Evolutionary conservation across 2,888 invertebrate genomes (phyloP).

Genomic region (Nymphalis urticae): DNA sequence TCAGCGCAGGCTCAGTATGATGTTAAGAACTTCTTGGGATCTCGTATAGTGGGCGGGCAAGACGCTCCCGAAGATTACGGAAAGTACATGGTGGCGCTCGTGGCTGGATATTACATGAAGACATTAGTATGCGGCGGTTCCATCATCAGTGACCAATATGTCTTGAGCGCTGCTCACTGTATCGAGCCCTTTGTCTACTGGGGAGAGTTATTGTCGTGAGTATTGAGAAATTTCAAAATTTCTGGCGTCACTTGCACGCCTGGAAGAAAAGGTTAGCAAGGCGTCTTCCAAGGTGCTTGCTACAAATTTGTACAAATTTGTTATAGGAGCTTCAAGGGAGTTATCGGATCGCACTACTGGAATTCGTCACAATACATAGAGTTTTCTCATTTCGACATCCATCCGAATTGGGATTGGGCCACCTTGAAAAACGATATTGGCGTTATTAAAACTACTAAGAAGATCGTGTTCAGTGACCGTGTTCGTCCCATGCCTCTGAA

Average conservation of each 20-base stretch:
- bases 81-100: constrained; percentile 51
- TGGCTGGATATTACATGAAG: constrained; percentile 37
- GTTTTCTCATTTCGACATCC: constrained; percentile 56
- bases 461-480: constrained; percentile 33
- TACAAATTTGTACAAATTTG: not conserved
- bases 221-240: not conserved
- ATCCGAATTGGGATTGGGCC: constrained; percentile 52
- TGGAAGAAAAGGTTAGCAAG: not conserved
- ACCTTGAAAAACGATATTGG: constrained; percentile 51
- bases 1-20: not conserved
- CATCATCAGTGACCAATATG: constrained; percentile 46
- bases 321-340: no score
- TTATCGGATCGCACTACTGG: no score
- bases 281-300: no score
- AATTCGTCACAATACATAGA: no score
- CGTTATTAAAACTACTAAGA: constrained; percentile 39
- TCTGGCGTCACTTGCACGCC: not conserved
- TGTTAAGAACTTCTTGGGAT: constrained; percentile 11
- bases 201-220: not conserved
- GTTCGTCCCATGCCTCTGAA: constrained; percentile 34
- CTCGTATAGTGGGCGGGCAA: constrained; percentile 61
- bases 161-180: constrained; percentile 68
- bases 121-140: constrained; percentile 59
- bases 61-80: constrained; percentile 50
- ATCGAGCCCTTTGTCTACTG: constrained; percentile 44